Percentiles rank a stretch among this genome's conserved stretches.
Evolutionary conservation across 2,888 invertebrate genomes (phyloP).

Genomic region (Colostygia pectinataria): DNA sequence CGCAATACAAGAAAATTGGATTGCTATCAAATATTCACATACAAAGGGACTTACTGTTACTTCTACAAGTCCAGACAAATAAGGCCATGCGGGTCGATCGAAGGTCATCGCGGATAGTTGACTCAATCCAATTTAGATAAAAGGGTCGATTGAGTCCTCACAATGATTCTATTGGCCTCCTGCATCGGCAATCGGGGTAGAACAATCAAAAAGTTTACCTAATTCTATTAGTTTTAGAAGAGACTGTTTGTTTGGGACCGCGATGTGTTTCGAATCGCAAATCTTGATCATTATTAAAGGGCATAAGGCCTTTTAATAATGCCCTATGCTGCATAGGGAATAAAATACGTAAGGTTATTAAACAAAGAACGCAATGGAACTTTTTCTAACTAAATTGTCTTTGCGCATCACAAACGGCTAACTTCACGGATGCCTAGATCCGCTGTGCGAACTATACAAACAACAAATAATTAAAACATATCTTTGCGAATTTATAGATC

Average conservation of each 20-base stretch:
- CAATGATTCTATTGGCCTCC: slow-evolving; percentile 23
- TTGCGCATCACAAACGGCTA: too few relatives aligned
- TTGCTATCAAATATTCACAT: slow-evolving; percentile 21
- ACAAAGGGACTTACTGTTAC: slow-evolving; percentile 15
- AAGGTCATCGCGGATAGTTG: slow-evolving; percentile 28
- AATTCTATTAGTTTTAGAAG: slow-evolving; percentile 22
- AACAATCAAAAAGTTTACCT: slow-evolving; percentile 26
- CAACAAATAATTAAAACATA: too few relatives aligned
- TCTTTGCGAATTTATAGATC: too few relatives aligned
- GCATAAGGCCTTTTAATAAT: background rate
- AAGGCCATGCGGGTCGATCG: slow-evolving; percentile 16
- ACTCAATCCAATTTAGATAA: slow-evolving; percentile 38
- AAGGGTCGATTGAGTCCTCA: slow-evolving; percentile 34
- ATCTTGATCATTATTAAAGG: background rate
- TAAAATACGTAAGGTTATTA: too few relatives aligned
- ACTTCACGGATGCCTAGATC: too few relatives aligned
- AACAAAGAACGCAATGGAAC: too few relatives aligned
- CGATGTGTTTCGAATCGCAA: background rate
- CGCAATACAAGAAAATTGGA: slow-evolving; percentile 24
- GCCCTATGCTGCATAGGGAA: too few relatives aligned
- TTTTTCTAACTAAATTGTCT: too few relatives aligned
- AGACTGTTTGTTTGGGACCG: slow-evolving; percentile 15
- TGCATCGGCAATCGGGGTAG: slow-evolving; percentile 28
- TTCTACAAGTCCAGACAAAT: slow-evolving; percentile 17
- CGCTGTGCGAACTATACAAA: too few relatives aligned